Percentiles rank a stretch among this genome's conserved stretches.
These are phyloP conservation scores for Biston stratarius DNA, from an alignment of 2,888 invertebrate species.

Conservation along the genomic window DNA sequence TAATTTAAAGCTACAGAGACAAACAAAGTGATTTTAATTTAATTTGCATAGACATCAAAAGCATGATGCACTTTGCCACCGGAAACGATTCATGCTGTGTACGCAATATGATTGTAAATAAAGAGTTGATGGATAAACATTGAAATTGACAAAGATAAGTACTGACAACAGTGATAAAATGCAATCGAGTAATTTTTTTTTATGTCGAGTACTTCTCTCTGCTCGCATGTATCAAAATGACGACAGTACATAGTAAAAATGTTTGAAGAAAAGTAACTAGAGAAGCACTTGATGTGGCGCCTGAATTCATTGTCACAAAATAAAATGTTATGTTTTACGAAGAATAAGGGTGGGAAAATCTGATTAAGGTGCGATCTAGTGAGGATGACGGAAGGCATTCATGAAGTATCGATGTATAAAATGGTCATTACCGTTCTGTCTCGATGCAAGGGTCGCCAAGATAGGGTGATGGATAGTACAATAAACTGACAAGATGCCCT, in stretches of 20 bases:
- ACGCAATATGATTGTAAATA: slow-evolving; percentile 66
- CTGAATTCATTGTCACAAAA: slow-evolving; percentile 65
- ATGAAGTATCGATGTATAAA: slow-evolving; percentile 82
- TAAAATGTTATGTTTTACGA: slow-evolving; percentile 66
- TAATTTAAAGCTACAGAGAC: slow-evolving; percentile 59
- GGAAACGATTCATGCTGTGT: slow-evolving; percentile 81
- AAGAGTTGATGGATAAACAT: slow-evolving; percentile 64
- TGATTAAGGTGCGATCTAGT: slow-evolving; percentile 79
- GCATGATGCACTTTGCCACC: slow-evolving; percentile 80
- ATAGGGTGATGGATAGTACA: slow-evolving; percentile 74
- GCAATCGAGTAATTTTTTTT: slow-evolving; percentile 8
- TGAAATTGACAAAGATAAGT: slow-evolving; percentile 71
- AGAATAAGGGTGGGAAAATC: slow-evolving; percentile 81
- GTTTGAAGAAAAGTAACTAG: slow-evolving; percentile 64
- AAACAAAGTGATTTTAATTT: slow-evolving; percentile 57
- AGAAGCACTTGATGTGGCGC: slow-evolving; percentile 70
- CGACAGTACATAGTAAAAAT: slow-evolving; percentile 60
- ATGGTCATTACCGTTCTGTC: slow-evolving; percentile 84
- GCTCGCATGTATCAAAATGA: slow-evolving; percentile 61
- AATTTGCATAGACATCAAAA: slow-evolving; percentile 82
- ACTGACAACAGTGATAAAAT: slow-evolving; percentile 52
- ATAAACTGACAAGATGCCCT: slow-evolving; percentile 75
- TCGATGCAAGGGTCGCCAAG: slow-evolving; percentile 82
- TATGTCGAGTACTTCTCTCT: slow-evolving; percentile 70
- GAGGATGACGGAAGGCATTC: slow-evolving; percentile 86